phyloP scores from a whole-genome alignment of 1,140 invertebrate species.

The Cataglyphis hispanica region DNA sequence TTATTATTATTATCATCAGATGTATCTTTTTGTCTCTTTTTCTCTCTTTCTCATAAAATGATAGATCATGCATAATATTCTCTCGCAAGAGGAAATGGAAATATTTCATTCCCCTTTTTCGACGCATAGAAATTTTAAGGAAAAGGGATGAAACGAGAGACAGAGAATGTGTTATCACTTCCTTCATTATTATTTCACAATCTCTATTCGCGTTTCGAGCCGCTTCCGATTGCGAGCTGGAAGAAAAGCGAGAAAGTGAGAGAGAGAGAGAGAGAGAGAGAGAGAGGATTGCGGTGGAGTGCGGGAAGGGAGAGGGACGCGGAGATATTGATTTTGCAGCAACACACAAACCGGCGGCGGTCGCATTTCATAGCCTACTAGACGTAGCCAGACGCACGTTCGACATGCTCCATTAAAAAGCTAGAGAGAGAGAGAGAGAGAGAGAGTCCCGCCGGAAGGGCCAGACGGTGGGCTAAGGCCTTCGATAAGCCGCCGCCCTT shows the following conservation, averaged over 20 bases:
- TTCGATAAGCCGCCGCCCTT: conserved; percentile 67
- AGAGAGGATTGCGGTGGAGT: conserved; percentile 21
- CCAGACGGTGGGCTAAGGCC: neutral
- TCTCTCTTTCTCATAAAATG: neutral
- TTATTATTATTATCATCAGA: no score
- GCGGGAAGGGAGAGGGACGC: conserved; percentile 13
- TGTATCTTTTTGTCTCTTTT: no score
- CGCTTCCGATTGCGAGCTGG: conserved; percentile 41
- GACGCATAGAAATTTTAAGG: neutral
- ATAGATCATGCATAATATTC: neutral
- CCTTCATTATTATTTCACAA: conserved; percentile 39
- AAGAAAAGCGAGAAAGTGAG: conserved; percentile 46
- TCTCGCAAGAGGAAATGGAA: neutral
- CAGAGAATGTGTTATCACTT: conserved; percentile 19
- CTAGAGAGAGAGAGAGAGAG: neutral
- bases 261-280: neutral
- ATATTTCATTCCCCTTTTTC: neutral
- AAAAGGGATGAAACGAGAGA: no score
- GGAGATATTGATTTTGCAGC: conserved; percentile 78
- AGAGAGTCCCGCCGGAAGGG: neutral
- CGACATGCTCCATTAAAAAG: conserved; percentile 53
- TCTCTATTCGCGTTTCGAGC: conserved; percentile 39
- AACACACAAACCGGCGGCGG: conserved; percentile 72
- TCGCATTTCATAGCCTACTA: conserved; percentile 71
- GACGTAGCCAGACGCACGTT: conserved; percentile 53